Evolutionary conservation across 2,888 invertebrate genomes (phyloP), one percentile per base, ranked within the genome.

Genomic region (Adineta ricciae): DNA sequence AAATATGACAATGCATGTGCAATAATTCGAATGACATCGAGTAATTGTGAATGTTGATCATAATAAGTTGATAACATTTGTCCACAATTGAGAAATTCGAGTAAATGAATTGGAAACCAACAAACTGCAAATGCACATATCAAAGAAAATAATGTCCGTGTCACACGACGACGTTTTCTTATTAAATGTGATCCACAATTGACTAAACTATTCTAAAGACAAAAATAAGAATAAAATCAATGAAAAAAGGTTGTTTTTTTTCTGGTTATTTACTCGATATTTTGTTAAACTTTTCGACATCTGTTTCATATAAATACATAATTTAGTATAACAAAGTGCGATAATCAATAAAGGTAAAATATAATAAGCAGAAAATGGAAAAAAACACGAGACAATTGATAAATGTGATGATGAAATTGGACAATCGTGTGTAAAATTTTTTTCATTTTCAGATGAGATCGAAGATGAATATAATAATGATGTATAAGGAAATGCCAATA

Each of bases 61-160:
- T 32, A 64, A 32, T 27, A 27, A 27, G 11, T 9, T 2, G 14
- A 11, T 64, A 64, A n/a, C 27, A 32, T 11, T 64, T 19, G 27
- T 38, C 52, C 9, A 52, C 54, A 50, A 38, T 46, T 64, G 19
- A 64, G 64, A 27, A 85, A 83, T 38, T 83, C 83, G 24, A 85
- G 73, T 27, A 83, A 83, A 38, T 85, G 85, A 24, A 83, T 85
- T 46, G 85, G 84, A 56, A 85, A 56, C 85, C 85, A 85, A 36
- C 85, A 85, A 27, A 85, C 82, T 36, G 73, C 85, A 84, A 85
- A 85, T 54, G 64, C 83, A 82, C 83, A 73, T 16, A 78, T 84
- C 16, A 85, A 72, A 9, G 83, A 52, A 32, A 78, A 83, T 1
- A 84, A 21, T n/a, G 38, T 84, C 16, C 38, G 54, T 24, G n/a